Base-by-base conservation (phyloP, 2,113 vertebrate genomes). In the Tiliqua scincoides region DNA sequence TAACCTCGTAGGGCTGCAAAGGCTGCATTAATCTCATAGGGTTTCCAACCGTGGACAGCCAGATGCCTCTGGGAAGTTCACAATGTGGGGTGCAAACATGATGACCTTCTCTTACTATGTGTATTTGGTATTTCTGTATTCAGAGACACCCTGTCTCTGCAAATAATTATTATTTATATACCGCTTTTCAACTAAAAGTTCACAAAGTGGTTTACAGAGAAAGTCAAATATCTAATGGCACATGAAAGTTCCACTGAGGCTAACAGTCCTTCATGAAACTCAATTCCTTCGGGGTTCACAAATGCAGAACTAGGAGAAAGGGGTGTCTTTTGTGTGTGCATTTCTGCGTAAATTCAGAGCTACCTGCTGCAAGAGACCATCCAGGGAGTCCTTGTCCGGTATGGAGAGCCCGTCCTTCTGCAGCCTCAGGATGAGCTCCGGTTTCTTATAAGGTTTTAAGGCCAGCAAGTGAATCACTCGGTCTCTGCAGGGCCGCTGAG, bases 361-460 rank as follows among this genome's bases (percentile, higher is more conserved):
- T 78, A 99, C 99, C 99, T 99, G 99, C 91, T 98, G 98, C 96
- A 99, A 95, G 94, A 98, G 96, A 95, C 97, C 96, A 82, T 99
- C 98, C 94, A 99, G 96, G 3, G 96, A 95, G 77, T 99, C 98
- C 94, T 99, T 99, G 92, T 99, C 99, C 7, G 96, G 96, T 67
- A 93, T 95, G 1, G 94, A 93, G 88, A 99, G 97, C 61, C 99
- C 98, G 1, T 99, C 99, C 92, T 98, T 99, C 94, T 99, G 98
- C 87, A 99, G 94, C 88, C 99, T 96, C 88, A 99, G 96, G 87
- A 99, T 97, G 81, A 99, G 96, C 89, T 99, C 99, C 0, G 99
- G 97, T 93, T 99, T 99, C 95, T 98, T 98, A 90, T 99, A 99
- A 89, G 99, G 98, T 95, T 99, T 98, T 59, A 99, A 97, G 15